These are phyloP conservation scores for Ephestia elutella DNA, from an alignment of 1,140 invertebrate species.

Conservation along the genomic window DNA sequence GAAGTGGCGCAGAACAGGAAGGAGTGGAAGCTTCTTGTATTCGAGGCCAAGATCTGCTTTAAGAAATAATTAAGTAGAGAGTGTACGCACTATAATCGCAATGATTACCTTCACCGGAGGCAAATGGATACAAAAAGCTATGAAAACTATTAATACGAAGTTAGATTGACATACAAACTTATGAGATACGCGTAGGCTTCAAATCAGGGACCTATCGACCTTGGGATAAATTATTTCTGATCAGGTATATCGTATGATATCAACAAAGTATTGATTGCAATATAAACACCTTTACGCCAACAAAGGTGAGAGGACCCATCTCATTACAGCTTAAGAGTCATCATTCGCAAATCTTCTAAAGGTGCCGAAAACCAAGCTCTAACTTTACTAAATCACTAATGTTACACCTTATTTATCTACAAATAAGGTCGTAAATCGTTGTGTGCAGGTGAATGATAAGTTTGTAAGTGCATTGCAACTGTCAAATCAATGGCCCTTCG, in stretches of 20 bases:
- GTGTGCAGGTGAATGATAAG: neutral
- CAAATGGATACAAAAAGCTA: no score
- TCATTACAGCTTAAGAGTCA: neutral
- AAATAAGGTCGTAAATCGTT: neutral
- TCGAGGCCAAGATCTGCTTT: no score
- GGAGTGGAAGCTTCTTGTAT: no score
- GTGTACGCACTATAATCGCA: no score
- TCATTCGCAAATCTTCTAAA: constrained; percentile 7
- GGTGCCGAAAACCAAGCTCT: neutral
- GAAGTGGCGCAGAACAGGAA: no score
- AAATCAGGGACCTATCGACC: no score
- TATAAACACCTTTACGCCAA: neutral
- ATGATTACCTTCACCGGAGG: no score
- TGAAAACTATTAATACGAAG: no score
- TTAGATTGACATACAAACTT: no score
- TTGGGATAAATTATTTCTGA: no score
- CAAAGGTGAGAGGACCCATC: neutral
- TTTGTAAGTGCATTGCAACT: constrained; percentile 6
- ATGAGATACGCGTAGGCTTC: no score
- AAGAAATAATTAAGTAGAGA: no score
- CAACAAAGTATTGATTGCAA: constrained; percentile 1
- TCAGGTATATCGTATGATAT: neutral
- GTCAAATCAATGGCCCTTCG: constrained; percentile 7
- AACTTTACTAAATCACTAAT: neutral
- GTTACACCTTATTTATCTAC: neutral